A percentile compares a stretch with the other conserved stretches of the same genome.
phyloP scores from a whole-genome alignment of 2,797 vertebrate species.

The Hylomyscus alleni region DNA sequence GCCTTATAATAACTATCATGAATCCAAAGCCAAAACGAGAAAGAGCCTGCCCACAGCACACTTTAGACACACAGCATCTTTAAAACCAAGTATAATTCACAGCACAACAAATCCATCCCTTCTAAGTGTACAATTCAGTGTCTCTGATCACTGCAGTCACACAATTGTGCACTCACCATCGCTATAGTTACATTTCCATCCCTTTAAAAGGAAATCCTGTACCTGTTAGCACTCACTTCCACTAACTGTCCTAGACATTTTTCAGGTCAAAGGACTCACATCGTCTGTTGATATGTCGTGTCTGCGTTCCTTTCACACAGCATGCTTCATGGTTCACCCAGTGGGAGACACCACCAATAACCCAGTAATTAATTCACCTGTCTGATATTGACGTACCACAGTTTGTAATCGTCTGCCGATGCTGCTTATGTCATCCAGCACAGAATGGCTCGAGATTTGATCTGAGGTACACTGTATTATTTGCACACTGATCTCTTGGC shows the following conservation, averaged over 20 bases:
- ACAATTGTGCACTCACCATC: background rate
- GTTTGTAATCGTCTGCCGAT: too few relatives aligned
- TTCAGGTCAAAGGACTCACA: constrained; percentile 43
- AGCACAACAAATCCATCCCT: background rate
- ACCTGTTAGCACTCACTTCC: background rate
- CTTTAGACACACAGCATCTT: background rate
- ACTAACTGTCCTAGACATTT: background rate
- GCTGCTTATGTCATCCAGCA: background rate
- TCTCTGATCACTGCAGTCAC: background rate
- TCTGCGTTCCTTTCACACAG: constrained; percentile 5
- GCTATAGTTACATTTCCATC: background rate
- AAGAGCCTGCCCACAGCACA: background rate
- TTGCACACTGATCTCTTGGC: constrained; percentile 20
- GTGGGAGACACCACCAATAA: background rate
- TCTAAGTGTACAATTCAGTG: background rate
- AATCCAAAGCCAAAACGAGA: background rate
- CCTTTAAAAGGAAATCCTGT: constrained; percentile 30
- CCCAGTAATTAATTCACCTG: background rate
- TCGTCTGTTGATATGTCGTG: background rate
- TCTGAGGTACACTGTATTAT: background rate
- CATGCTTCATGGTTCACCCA: constrained; percentile 37
- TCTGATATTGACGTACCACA: background rate
- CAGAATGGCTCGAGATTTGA: constrained; percentile 47
- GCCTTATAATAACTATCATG: constrained; percentile 12
- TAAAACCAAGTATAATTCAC: background rate